These are phyloP conservation scores for Dipodomys spectabilis DNA, from an alignment of 2,113 vertebrate genomes.

Conservation along the genomic window DNA sequence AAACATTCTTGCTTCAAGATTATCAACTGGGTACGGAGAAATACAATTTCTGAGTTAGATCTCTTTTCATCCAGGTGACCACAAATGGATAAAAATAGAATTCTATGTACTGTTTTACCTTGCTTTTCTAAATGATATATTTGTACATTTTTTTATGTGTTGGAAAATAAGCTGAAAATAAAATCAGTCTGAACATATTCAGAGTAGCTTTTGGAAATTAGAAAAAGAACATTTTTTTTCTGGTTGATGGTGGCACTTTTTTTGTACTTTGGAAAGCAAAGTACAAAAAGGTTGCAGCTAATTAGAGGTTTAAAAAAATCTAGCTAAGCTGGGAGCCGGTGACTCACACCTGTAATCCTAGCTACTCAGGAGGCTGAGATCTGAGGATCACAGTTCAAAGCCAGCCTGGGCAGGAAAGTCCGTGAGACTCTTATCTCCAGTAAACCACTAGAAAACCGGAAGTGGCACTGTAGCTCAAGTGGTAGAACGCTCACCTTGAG, in stretches of 20 bases:
- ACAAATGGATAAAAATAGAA: neutral
- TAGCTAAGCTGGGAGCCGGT: neutral
- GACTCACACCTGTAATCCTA: no score
- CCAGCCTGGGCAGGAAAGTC: no score
- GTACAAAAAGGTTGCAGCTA: neutral
- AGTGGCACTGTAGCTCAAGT: no score
- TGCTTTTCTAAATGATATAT: slow-evolving; percentile 9
- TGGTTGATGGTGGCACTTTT: neutral
- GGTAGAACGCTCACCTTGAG: no score
- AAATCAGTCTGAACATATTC: neutral
- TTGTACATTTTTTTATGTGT: slow-evolving; percentile 6
- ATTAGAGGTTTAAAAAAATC: slow-evolving; percentile 15
- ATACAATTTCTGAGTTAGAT: no score
- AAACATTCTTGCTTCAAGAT: neutral
- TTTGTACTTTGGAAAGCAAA: slow-evolving; percentile 8
- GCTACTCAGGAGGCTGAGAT: no score
- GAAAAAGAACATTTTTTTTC: neutral
- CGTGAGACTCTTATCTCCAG: no score
- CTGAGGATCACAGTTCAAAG: no score
- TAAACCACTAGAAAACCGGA: no score
- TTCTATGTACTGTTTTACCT: neutral
- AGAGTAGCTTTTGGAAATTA: slow-evolving; percentile 12
- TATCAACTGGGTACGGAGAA: neutral
- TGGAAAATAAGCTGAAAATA: neutral
- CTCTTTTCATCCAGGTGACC: neutral